phyloP scores from a whole-genome alignment of 2,888 invertebrate genomes.

The Anoncus sp. region DNA sequence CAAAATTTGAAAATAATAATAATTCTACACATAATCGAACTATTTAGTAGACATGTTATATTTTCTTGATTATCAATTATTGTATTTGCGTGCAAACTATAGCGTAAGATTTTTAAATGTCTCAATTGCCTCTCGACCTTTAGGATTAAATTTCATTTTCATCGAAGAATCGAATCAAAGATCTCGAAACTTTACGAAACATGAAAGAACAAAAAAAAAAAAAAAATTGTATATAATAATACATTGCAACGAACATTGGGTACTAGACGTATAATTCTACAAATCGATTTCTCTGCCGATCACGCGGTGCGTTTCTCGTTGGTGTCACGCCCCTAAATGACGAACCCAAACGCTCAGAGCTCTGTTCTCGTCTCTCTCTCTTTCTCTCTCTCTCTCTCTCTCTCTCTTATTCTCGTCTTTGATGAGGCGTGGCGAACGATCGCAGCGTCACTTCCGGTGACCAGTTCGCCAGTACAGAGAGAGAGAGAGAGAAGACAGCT shows the following conservation, averaged over 20 bases:
- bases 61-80: neutral
- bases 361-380: conserved; percentile 38
- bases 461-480: conserved; percentile 60
- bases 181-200: conserved; percentile 33
- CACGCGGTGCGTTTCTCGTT: conserved; percentile 56
- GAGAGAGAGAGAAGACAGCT: conserved; percentile 43
- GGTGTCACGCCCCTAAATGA: conserved; percentile 70
- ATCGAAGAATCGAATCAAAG: conserved; percentile 31
- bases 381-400: conserved; percentile 34
- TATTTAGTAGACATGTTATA: neutral
- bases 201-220: conserved; percentile 36
- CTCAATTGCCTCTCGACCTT: conserved; percentile 16
- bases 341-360: conserved; percentile 65
- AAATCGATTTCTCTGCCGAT: conserved; percentile 64
- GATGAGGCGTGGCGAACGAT: conserved; percentile 79
- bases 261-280: conserved; percentile 60
- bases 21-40: no score
- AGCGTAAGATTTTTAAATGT: conserved; percentile 16
- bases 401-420: conserved; percentile 67
- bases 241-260: conserved; percentile 48
- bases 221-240: conserved; percentile 45
- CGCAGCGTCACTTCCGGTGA: conserved; percentile 78
- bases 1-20: no score
- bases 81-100: neutral
- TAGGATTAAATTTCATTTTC: conserved; percentile 27